Conservation (phyloP, 2,888 invertebrate species). For the Lepidonotus clava region DNA sequence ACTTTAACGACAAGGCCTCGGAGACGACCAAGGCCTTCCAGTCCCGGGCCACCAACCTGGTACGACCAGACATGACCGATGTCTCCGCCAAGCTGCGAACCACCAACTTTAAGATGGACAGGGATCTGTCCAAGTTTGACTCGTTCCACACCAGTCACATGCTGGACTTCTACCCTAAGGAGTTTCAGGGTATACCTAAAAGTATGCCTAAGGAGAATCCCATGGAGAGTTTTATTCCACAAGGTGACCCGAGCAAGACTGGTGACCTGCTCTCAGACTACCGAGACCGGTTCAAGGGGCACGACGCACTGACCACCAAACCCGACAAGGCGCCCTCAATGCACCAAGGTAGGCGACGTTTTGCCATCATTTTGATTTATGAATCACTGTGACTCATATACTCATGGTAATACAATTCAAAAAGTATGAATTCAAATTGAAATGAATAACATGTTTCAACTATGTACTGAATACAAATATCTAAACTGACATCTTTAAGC, state of each 20-base stretch:
- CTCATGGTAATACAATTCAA: too few species aligned
- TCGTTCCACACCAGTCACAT: slow-evolving; percentile 74
- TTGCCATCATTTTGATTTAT: too few species aligned
- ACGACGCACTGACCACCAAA: slow-evolving; percentile 69
- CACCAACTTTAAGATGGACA: slow-evolving; percentile 78
- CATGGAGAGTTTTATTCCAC: slow-evolving; percentile 71
- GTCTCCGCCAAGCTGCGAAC: slow-evolving; percentile 68
- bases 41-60: slow-evolving; percentile 32
- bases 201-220: slow-evolving; percentile 59
- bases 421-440: too few species aligned
- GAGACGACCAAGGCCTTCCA: slow-evolving; percentile 68
- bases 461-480: too few species aligned
- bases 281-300: slow-evolving; percentile 71
- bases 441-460: too few species aligned
- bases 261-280: slow-evolving; percentile 74
- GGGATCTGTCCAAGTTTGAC: slow-evolving; percentile 72
- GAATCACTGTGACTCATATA: too few species aligned
- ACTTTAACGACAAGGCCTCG: slow-evolving; percentile 72
- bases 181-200: slow-evolving; percentile 61
- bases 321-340: slow-evolving; percentile 69
- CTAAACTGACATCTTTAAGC: too few species aligned
- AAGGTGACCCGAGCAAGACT: slow-evolving; percentile 74
- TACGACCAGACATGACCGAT: slow-evolving; percentile 69
- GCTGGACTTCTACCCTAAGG: slow-evolving; percentile 72
- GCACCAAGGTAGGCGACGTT: slow-evolving; percentile 74